phyloP scores from a whole-genome alignment of 2,797 vertebrate species.

The Bovichtus diacanthus region DNA sequence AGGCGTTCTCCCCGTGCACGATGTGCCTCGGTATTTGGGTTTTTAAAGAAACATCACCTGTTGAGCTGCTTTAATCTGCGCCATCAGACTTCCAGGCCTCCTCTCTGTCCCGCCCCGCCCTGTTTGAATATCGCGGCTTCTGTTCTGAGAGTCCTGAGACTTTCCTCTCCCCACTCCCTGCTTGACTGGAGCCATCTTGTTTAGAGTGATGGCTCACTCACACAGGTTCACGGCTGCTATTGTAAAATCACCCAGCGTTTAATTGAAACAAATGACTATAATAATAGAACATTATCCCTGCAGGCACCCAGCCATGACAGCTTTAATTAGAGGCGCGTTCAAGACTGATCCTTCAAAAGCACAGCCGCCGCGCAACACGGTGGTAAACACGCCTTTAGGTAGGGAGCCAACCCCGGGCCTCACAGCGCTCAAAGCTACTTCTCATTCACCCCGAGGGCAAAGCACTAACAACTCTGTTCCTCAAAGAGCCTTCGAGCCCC shows the following conservation, averaged over 20 bases:
- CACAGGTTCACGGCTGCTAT: constrained; percentile 98
- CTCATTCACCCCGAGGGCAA: constrained; percentile 83
- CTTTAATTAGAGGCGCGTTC: constrained; percentile 99
- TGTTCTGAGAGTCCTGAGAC: constrained; percentile 50
- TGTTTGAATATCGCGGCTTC: constrained; percentile 55
- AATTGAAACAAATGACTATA: constrained; percentile 99
- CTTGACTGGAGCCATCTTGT: constrained; percentile 94
- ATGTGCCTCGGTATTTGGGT: constrained; percentile 2
- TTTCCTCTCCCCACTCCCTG: constrained; percentile 60
- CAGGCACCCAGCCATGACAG: constrained; percentile 96
- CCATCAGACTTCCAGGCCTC: not conserved
- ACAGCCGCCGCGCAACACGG: constrained; percentile 72
- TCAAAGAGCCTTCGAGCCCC: constrained; percentile 67
- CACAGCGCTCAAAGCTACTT: constrained; percentile 79
- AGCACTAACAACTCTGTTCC: constrained; percentile 82
- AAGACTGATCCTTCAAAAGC: constrained; percentile 97
- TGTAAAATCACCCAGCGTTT: constrained; percentile 99
- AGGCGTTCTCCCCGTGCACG: not conserved
- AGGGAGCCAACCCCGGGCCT: constrained; percentile 67
- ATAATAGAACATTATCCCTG: constrained; percentile 99
- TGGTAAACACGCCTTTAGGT: constrained; percentile 84
- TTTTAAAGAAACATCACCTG: constrained; percentile 19
- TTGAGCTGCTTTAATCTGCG: constrained; percentile 23
- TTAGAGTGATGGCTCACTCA: constrained; percentile 96
- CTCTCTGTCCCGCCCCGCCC: constrained; percentile 12